Evolutionary conservation across 2,797 vertebrate genomes (phyloP).

Genomic region (Rhabdophis nuchalis): DNA sequence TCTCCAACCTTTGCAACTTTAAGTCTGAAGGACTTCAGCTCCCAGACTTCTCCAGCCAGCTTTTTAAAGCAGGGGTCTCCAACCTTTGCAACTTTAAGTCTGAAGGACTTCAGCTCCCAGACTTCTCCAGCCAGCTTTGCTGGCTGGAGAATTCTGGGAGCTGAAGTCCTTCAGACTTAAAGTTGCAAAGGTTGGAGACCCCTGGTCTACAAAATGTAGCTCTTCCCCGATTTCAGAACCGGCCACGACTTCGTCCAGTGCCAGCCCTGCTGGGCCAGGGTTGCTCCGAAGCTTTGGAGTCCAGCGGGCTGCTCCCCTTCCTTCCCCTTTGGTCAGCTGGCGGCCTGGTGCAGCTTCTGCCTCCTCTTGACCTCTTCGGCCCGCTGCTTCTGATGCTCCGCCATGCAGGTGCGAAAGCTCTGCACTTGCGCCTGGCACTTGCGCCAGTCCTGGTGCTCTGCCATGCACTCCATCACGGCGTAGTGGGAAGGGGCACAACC

Average conservation of each 20-base stretch:
- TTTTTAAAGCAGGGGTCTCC: too few species aligned
- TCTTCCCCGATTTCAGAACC: neutral
- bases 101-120: too few species aligned
- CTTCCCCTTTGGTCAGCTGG: constrained; percentile 22
- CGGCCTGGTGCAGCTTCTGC: constrained; percentile 14
- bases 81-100: too few species aligned
- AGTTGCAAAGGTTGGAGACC: too few species aligned
- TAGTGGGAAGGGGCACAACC: constrained; percentile 84
- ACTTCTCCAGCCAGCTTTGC: too few species aligned
- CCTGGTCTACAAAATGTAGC: neutral
- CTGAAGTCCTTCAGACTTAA: too few species aligned
- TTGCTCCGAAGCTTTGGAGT: neutral
- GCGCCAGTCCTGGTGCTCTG: constrained; percentile 86
- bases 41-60: too few species aligned
- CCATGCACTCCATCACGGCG: constrained; percentile 90
- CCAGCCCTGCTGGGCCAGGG: neutral
- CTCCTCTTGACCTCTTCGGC: constrained; percentile 66
- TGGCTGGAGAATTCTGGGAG: too few species aligned
- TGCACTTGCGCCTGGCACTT: constrained; percentile 81
- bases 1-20: too few species aligned
- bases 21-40: too few species aligned
- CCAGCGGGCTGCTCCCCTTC: too few species aligned
- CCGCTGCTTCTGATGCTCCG: constrained; percentile 67
- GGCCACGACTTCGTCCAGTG: neutral
- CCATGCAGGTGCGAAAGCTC: constrained; percentile 87